phyloP scores from a whole-genome alignment of 2,797 vertebrate genomes.

The Mus caroli region DNA sequence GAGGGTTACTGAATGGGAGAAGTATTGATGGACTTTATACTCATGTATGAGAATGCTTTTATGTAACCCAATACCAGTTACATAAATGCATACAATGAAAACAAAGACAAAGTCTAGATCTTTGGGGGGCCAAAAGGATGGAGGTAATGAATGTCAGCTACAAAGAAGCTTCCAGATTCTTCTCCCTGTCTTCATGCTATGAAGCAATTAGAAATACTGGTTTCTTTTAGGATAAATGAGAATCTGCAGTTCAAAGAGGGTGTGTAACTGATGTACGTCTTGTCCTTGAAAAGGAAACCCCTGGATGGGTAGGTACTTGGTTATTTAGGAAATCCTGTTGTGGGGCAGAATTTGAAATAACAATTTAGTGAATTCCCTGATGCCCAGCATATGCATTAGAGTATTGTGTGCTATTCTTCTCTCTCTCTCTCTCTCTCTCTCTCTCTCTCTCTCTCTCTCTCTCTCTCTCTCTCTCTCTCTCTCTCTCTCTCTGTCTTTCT shows the following conservation, averaged over 20 bases:
- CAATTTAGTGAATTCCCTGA: background rate
- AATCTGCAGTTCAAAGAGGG: background rate
- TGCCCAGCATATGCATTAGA: background rate
- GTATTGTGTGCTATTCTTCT: background rate
- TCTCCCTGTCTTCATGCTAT: background rate
- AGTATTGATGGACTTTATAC: background rate
- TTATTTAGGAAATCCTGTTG: background rate
- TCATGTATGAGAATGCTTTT: background rate
- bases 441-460: no score
- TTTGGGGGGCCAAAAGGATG: background rate
- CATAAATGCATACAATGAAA: background rate
- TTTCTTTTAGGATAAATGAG: background rate
- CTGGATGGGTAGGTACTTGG: background rate
- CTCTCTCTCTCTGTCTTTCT: no score
- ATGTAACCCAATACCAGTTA: background rate
- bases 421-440: no score
- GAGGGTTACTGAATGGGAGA: background rate
- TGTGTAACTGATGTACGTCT: background rate
- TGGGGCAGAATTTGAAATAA: constrained; percentile 17
- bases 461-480: no score
- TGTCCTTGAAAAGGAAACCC: background rate
- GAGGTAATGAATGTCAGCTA: background rate
- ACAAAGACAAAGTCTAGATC: background rate
- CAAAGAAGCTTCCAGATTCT: background rate
- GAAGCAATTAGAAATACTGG: background rate